Conservation (phyloP, 2,113 vertebrate genomes). For the Aspidoscelis tigris region DNA sequence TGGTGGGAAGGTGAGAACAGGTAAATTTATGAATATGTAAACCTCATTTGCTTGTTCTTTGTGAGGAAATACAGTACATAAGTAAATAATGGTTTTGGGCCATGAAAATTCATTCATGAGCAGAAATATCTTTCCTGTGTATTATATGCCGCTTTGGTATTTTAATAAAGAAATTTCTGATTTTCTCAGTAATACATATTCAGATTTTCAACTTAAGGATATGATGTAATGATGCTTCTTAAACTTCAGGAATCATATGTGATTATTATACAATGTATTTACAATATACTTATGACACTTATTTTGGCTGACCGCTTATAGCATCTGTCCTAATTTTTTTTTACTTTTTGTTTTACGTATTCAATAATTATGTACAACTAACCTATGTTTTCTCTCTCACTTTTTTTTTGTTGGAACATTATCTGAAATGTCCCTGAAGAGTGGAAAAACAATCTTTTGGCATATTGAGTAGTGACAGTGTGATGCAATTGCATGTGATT, state of each 20-base stretch:
- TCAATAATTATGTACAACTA: background rate
- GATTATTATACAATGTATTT: background rate
- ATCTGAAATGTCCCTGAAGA: background rate
- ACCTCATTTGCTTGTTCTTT: background rate
- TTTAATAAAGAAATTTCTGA: background rate
- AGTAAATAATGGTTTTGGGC: background rate
- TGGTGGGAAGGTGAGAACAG: background rate
- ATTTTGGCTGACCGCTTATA: background rate
- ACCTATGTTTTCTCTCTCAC: background rate
- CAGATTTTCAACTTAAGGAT: background rate
- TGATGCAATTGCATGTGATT: background rate
- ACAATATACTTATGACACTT: background rate
- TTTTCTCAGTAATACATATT: background rate
- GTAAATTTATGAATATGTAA: background rate
- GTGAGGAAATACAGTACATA: too few relatives aligned
- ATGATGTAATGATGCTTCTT: background rate
- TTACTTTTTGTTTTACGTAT: background rate
- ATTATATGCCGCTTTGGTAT: too few relatives aligned
- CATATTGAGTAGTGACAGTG: background rate
- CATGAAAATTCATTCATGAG: too few relatives aligned
- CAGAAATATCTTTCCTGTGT: too few relatives aligned
- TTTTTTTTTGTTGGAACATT: background rate
- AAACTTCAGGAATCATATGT: background rate
- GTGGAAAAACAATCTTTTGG: slow-evolving; percentile 4
- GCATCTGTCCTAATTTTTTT: background rate